phyloP scores from a whole-genome alignment of 64 coral and sea anemone species.

The Montipora efflorescens region DNA sequence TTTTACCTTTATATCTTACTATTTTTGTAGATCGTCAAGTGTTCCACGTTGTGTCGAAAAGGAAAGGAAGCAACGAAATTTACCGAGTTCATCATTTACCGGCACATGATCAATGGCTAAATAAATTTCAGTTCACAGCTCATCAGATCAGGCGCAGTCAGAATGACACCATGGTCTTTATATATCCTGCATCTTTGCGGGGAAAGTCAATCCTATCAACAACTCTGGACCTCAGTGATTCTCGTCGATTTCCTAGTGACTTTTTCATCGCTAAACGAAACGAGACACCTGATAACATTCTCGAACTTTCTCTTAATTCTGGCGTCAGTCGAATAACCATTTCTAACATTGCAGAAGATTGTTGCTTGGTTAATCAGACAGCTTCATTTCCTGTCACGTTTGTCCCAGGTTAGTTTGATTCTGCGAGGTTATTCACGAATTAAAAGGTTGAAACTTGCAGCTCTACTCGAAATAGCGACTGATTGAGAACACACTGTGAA shows the following conservation, averaged over 20 bases:
- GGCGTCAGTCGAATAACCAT: background rate
- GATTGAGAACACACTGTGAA: too few relatives aligned
- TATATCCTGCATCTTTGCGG: conserved; percentile 2
- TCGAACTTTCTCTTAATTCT: background rate
- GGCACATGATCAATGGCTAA: conserved; percentile 22
- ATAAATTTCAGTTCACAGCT: conserved; percentile 48
- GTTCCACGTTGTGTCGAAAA: conserved; percentile 35
- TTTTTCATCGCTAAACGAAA: conserved; percentile 40
- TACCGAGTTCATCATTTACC: conserved; percentile 28
- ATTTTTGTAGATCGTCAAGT: conserved; percentile 19
- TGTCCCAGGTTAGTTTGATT: background rate
- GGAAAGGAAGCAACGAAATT: conserved; percentile 2
- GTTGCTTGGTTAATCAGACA: background rate
- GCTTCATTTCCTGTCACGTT: background rate
- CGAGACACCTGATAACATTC: background rate
- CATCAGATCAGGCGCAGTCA: conserved; percentile 2
- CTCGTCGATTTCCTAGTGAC: conserved; percentile 32
- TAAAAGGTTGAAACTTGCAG: too few relatives aligned
- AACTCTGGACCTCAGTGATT: background rate
- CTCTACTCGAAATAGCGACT: too few relatives aligned
- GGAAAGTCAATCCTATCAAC: conserved; percentile 17
- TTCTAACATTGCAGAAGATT: conserved; percentile 5
- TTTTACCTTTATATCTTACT: background rate
- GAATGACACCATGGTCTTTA: conserved; percentile 43
- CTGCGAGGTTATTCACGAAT: too few relatives aligned